Evolutionary conservation across 2,797 vertebrate species (phyloP), one percentile per base, ranked within the genome.

Genomic region (Fundulus diaphanus): DNA sequence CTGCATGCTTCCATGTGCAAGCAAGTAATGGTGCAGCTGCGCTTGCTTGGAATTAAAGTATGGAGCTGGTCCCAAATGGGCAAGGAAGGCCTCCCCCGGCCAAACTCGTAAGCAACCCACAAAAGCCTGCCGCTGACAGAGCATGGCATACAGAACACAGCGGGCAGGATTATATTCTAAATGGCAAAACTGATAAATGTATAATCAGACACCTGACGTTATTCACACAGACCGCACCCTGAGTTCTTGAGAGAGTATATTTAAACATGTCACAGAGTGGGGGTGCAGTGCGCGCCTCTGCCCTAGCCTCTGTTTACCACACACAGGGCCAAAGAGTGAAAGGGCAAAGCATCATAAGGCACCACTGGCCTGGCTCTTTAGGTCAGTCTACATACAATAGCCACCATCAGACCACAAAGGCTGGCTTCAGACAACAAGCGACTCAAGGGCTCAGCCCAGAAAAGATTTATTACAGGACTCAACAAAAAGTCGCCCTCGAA

Each of bases 391-490:
- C 82, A 74, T 82, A 95, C 92, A 95, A 95, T 90, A 75, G 82
- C 81, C 88, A 80, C 85, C 81, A 83, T 84, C 73, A 44, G 70
- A 84, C 73, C 12, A 94, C 93, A 95, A 94, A 91, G 82, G 78
- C 78, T 1, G 82, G 61, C 85, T 91, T 93, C 92, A 92, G 82
- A 94, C 92, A 92, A 94, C 90, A 93, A 94, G 87, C 92, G 90
- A 93, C 94, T 94, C 87, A 88, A 94, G 88, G 52, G 73, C 85
- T 76, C 87, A 54, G 74, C 87, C 88, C 84, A 92, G 91, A 84
- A 91, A 92, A 95, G 93, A 95, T 95, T 94, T 94, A 95, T 93
- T 82, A 88, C 89, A 48, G 82, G 48, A 2, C 49, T 8, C 84
- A 68, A 93, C 90, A 94, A 95, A 66, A 93, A 90, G 89, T 91